Evolutionary conservation across 2,113 vertebrate species (phyloP).

Genomic region (Panthera uncia): DNA sequence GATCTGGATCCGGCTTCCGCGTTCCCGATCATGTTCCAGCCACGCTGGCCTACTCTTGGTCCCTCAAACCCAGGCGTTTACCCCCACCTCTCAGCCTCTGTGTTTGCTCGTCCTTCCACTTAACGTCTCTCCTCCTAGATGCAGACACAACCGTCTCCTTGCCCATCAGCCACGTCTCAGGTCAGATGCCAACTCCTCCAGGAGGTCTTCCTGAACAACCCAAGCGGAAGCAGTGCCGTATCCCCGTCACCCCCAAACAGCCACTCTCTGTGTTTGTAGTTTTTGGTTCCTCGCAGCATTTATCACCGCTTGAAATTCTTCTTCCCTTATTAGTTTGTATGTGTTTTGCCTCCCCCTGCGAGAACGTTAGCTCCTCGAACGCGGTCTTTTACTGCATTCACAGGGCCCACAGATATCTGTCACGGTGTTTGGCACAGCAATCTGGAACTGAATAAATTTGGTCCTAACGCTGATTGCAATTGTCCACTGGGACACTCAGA

Average conservation of each 20-base stretch:
- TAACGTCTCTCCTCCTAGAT: neutral
- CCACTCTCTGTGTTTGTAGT: neutral
- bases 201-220: neutral
- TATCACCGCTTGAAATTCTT: neutral
- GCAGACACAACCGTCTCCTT: neutral
- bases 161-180: neutral
- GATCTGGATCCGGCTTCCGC: neutral
- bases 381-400: neutral
- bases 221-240: neutral
- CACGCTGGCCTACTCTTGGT: neutral
- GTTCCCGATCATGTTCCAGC: neutral
- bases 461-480: neutral
- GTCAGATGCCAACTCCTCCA: neutral
- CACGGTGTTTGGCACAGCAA: neutral
- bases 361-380: neutral
- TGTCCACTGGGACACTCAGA: neutral
- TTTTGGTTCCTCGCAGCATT: neutral
- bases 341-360: neutral
- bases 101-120: neutral
- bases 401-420: neutral
- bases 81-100: neutral
- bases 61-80: neutral
- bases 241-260: neutral
- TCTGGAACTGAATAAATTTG: neutral
- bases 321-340: neutral